phyloP scores from a whole-genome alignment of 1,140 invertebrate species.

The Popillia japonica region DNA sequence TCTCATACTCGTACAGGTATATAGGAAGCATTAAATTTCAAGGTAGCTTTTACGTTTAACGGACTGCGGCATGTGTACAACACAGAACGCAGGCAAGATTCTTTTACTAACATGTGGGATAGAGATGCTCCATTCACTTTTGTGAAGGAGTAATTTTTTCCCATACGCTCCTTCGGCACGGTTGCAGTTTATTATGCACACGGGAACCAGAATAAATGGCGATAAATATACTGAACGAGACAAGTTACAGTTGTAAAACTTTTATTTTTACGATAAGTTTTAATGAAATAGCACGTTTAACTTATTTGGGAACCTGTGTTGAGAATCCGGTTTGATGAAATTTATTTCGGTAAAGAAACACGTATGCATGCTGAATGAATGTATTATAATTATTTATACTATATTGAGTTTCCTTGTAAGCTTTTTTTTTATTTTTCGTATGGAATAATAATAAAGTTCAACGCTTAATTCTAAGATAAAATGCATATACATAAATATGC shows the following conservation, averaged over 20 bases:
- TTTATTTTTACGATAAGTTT: conserved; percentile 7
- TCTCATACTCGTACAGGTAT: too few relatives aligned
- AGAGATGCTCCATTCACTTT: conserved; percentile 14
- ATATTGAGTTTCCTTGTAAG: background rate
- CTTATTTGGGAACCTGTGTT: background rate
- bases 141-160: background rate
- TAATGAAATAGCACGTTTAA: background rate
- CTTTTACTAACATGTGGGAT: conserved; percentile 19
- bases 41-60: conserved; percentile 28
- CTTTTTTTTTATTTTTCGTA: background rate
- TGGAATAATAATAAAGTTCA: background rate
- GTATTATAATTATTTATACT: background rate
- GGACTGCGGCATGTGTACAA: conserved; percentile 26
- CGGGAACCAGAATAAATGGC: background rate
- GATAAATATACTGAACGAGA: background rate
- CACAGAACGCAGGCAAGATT: too few relatives aligned
- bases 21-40: conserved; percentile 33
- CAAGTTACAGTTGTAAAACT: background rate
- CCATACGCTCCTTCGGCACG: background rate
- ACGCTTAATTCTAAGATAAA: background rate
- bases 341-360: background rate
- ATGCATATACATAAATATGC: too few relatives aligned
- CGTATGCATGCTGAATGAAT: background rate
- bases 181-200: background rate
- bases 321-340: background rate